Conservation (phyloP, 1,140 invertebrate species). For the Pseudomyrmex pallidus region DNA sequence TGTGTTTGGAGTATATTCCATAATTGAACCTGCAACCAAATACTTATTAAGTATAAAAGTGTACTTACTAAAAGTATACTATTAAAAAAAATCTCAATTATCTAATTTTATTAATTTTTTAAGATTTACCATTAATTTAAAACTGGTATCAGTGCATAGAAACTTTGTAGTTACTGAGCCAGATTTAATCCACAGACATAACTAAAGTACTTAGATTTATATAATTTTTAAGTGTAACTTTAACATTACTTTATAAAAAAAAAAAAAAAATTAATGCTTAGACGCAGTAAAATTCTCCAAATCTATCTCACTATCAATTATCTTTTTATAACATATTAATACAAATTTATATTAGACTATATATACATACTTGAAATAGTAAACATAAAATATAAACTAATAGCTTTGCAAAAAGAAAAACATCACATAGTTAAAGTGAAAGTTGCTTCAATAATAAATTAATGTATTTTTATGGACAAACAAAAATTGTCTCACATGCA, state of each 20-base stretch:
- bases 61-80: not conserved
- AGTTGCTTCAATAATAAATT: no score
- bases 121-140: not conserved
- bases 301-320: slow-evolving; percentile 59
- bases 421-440: not conserved
- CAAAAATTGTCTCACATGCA: no score
- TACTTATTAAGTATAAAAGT: not conserved
- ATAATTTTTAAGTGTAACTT: no score
- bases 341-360: no score
- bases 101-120: not conserved
- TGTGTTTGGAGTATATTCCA: slow-evolving; percentile 60
- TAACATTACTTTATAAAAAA: not conserved
- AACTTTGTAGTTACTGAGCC: slow-evolving; percentile 44
- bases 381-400: not conserved
- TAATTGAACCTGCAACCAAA: slow-evolving; percentile 62
- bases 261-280: slow-evolving; percentile 6
- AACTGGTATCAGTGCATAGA: slow-evolving; percentile 38
- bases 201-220: not conserved
- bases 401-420: not conserved
- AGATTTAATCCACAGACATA: not conserved
- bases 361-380: not conserved
- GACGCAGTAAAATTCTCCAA: slow-evolving; percentile 66
- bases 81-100: no score
- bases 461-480: no score
- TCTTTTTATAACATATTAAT: slow-evolving; percentile 46